Conservation (phyloP, 1,140 invertebrate species). For the Habropoda laboriosa region DNA sequence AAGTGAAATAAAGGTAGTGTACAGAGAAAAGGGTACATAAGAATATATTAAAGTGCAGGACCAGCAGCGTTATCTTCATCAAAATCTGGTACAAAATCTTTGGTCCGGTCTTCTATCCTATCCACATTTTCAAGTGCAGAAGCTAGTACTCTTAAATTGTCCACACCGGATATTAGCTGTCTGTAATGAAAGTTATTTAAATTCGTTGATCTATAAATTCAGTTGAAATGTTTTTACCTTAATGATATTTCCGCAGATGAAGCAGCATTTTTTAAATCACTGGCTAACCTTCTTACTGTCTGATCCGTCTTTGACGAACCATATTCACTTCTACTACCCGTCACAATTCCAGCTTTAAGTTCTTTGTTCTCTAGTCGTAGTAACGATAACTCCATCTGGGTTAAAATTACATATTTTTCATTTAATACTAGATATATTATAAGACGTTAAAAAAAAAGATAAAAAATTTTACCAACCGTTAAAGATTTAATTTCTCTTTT, state of each 20-base stretch:
- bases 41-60: conserved; percentile 77
- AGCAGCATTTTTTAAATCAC: conserved; percentile 84
- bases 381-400: conserved; percentile 79
- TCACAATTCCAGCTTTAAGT: conserved; percentile 71
- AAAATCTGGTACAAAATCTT: conserved; percentile 81
- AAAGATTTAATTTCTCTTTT: conserved; percentile 84
- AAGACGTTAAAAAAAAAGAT: not conserved
- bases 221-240: conserved; percentile 78
- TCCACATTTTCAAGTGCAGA: conserved; percentile 83
- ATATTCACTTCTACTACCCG: conserved; percentile 64
- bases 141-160: conserved; percentile 85
- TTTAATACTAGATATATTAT: not conserved
- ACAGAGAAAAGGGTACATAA: conserved; percentile 28
- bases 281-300: conserved; percentile 78
- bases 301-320: conserved; percentile 66
- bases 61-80: conserved; percentile 81
- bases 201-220: not conserved
- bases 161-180: conserved; percentile 85
- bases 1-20: conserved; percentile 23
- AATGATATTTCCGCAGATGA: conserved; percentile 85
- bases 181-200: conserved; percentile 74
- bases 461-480: conserved; percentile 75
- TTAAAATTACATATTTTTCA: conserved; percentile 30
- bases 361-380: conserved; percentile 79
- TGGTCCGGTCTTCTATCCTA: conserved; percentile 82